A percentile compares a stretch with the other conserved stretches of the same genome.
phyloP scores from a whole-genome alignment of 1,140 invertebrate species.

The Apis cerana region DNA sequence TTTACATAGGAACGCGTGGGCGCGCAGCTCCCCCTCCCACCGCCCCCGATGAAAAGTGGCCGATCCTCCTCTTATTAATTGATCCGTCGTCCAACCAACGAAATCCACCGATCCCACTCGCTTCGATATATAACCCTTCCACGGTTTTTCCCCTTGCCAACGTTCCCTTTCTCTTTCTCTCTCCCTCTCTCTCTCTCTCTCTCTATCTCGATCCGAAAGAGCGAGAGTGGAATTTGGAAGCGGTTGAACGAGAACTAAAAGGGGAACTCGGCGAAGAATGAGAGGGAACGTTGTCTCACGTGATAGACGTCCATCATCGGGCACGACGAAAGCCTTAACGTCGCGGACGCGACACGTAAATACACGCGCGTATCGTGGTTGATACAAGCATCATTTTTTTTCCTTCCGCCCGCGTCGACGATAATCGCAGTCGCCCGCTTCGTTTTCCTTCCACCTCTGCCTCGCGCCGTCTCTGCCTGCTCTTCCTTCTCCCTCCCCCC shows the following conservation, averaged over 20 bases:
- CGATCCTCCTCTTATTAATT: constrained; percentile 61
- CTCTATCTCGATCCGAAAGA: no score
- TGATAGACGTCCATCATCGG: constrained; percentile 69
- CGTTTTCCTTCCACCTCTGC: constrained; percentile 8
- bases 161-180: no score
- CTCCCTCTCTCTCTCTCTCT: no score
- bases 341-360: constrained; percentile 61
- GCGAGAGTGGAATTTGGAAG: background rate
- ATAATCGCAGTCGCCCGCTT: constrained; percentile 57
- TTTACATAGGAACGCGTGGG: constrained; percentile 75
- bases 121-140: background rate
- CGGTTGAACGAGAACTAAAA: background rate
- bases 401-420: constrained; percentile 39
- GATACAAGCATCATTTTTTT: constrained; percentile 62
- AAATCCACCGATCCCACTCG: constrained; percentile 51
- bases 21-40: constrained; percentile 17
- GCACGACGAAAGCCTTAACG: constrained; percentile 61
- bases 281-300: constrained; percentile 64
- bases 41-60: constrained; percentile 73
- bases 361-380: constrained; percentile 56
- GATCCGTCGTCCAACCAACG: constrained; percentile 33
- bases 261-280: background rate
- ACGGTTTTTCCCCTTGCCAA: no score
- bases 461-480: background rate
- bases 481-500: background rate